Base-by-base conservation (phyloP, 1,140 invertebrate species). In the Coboldia fuscipes region DNA sequence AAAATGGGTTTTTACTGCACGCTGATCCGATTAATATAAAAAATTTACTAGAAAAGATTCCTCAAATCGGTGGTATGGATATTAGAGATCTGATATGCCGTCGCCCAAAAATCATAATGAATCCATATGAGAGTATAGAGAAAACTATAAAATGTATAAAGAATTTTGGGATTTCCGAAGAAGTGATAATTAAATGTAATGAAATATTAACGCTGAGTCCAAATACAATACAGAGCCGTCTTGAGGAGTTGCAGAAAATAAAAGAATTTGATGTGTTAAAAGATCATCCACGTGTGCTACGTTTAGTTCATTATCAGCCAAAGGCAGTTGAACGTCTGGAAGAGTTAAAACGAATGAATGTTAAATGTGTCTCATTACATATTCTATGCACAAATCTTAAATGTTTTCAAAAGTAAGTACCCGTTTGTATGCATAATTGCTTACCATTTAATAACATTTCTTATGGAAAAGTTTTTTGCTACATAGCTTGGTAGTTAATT, bases 331-430 rank as follows among this genome's bases (percentile, higher is more conserved):
- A 49, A 5, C 54, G 67, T 18, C 37, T 70, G 7, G 48, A 53
- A 4, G 61, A 64, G 42, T 57, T 70, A 8, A 54, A 62, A 38
- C 50, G 58, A 6, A 45, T 62, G 1, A 61, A 57, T 30, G 62
- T 65, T 24, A 58, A 61, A 21, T 66, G 65, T 38, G 62, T 51
- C 20, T 68, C 63, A 35, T 39, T 70, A 5, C 65, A 69, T 33
- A 57, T 65, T 39, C 46, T 70, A 15, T 57, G 64, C 1, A 48
- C 59, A 3, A 58, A 60, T 3, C 54, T 43, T 0, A 60, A 65
- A 41, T 48, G 58, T 3, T 70, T 69, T 49, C 59, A 63, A 19
- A 61, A 58, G 60, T 66, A 34, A 48, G 53, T 62, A 13, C 9
- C 14, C 15, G 12, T 6, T 29, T 0, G 31, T 4, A 17, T 31